phyloP scores from a whole-genome alignment of 64 coral and sea anemone species.

The Pachyseris speciosa region DNA sequence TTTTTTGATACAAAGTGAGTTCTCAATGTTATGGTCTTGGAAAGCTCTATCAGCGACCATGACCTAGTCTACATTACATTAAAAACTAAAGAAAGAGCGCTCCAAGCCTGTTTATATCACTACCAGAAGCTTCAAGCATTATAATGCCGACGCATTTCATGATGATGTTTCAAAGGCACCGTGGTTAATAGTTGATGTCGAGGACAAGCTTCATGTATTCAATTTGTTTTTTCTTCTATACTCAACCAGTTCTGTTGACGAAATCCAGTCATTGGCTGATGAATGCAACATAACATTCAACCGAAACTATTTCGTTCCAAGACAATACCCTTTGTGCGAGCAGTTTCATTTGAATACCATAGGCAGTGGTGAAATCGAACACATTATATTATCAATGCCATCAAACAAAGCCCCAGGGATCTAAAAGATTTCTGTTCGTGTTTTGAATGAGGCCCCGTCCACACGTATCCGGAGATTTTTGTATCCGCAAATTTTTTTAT shows the following conservation, averaged over 20 bases:
- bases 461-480: no score
- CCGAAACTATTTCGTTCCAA: background rate
- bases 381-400: no score
- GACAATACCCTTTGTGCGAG: slow-evolving; percentile 1
- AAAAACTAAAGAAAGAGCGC: slow-evolving; percentile 15
- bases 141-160: slow-evolving; percentile 17
- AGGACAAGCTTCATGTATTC: background rate
- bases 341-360: slow-evolving; percentile 5
- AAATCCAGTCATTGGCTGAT: background rate
- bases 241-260: background rate
- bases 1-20: no score
- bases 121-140: slow-evolving; percentile 53
- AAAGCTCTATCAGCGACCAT: no score
- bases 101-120: slow-evolving; percentile 44
- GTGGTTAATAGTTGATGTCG: background rate
- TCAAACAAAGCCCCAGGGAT: no score
- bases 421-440: no score
- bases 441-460: no score
- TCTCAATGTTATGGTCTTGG: no score
- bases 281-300: slow-evolving; percentile 20
- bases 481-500: no score
- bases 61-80: slow-evolving; percentile 6
- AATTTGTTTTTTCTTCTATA: background rate
- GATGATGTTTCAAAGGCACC: slow-evolving; percentile 15
- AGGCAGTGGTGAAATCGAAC: background rate